phyloP scores from a whole-genome alignment of 2,888 invertebrate species.

The Euphydryas editha region DNA sequence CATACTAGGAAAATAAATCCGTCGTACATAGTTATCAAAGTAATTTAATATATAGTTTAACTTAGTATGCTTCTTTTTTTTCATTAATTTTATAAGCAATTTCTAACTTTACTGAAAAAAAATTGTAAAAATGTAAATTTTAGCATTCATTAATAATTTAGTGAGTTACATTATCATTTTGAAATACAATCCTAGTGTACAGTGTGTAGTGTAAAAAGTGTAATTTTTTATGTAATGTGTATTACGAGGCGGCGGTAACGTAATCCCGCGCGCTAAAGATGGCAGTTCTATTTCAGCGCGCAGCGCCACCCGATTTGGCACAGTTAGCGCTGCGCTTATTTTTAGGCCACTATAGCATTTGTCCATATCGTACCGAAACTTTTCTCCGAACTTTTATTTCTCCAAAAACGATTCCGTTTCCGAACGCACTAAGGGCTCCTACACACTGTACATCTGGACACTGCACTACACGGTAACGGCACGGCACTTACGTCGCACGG shows the following conservation, averaged over 20 bases:
- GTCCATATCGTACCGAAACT: constrained; percentile 34
- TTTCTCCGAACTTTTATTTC: constrained; percentile 40
- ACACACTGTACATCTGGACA: constrained; percentile 59
- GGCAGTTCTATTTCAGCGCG: constrained; percentile 67
- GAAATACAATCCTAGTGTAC: constrained; percentile 41
- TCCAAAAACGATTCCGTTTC: constrained; percentile 35
- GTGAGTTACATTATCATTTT: background rate
- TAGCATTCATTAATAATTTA: background rate
- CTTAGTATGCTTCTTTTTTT: too few relatives aligned
- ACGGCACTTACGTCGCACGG: constrained; percentile 83
- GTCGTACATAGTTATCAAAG: too few relatives aligned
- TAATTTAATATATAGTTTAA: too few relatives aligned
- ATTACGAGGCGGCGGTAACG: constrained; percentile 62
- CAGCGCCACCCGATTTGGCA: constrained; percentile 59
- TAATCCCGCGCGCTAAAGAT: constrained; percentile 74
- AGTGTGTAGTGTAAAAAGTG: constrained; percentile 50
- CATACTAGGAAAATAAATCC: too few relatives aligned
- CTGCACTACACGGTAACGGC: constrained; percentile 61
- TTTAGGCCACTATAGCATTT: constrained; percentile 55
- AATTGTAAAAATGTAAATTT: too few relatives aligned
- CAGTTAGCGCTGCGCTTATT: constrained; percentile 62
- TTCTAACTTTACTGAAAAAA: too few relatives aligned
- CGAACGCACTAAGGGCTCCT: constrained; percentile 51
- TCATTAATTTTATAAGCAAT: too few relatives aligned
- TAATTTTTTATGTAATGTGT: constrained; percentile 32